Percentiles rank a stretch among this genome's conserved stretches.
phyloP scores from a whole-genome alignment of 1,140 invertebrate genomes.

The Neotoxoptera formosana region DNA sequence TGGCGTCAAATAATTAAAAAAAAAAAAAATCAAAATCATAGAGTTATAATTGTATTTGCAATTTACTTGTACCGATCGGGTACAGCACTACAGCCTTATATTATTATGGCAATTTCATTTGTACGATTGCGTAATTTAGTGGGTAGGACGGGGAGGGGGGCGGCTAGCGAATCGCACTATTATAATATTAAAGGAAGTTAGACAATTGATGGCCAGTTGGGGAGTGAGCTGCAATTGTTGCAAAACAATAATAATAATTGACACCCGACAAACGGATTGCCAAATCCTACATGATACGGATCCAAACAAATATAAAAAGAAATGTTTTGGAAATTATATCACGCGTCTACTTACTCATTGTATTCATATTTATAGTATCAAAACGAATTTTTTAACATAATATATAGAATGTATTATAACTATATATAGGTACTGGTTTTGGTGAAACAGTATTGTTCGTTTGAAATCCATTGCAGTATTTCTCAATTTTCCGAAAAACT shows the following conservation, averaged over 20 bases:
- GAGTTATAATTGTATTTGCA: no score
- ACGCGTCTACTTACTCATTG: not conserved
- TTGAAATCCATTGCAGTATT: not conserved
- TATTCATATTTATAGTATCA: not conserved
- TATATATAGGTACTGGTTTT: not conserved
- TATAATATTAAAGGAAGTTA: no score
- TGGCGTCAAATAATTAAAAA: no score
- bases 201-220: no score
- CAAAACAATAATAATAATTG: not conserved
- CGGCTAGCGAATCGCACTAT: no score
- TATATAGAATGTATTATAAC: no score
- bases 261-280: no score
- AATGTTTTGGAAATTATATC: not conserved
- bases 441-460: not conserved
- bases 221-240: not conserved
- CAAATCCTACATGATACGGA: not conserved
- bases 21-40: not conserved
- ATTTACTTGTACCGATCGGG: not conserved
- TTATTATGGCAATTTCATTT: no score
- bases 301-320: not conserved
- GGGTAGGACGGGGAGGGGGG: no score
- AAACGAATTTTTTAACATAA: not conserved
- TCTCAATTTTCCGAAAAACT: not conserved
- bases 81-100: not conserved
- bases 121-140: no score